phyloP scores from a whole-genome alignment of 2,888 invertebrate species.

The Latheticus oryzae region DNA sequence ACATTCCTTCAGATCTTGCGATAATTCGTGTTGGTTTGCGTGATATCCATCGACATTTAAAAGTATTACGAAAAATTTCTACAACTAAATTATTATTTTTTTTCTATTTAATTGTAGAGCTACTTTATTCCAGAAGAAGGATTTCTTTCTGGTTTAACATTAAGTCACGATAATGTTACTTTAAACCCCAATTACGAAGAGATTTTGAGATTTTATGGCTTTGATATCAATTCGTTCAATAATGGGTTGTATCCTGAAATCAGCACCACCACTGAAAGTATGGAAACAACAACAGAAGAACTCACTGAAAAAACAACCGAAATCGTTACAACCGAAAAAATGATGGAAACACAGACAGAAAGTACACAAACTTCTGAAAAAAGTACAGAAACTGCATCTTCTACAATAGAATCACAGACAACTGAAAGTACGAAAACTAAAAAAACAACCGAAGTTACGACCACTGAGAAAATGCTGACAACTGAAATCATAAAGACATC shows the following conservation, averaged over 20 bases:
- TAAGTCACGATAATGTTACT: slow-evolving; percentile 82
- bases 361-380: slow-evolving; percentile 16
- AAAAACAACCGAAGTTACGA: slow-evolving; percentile 38
- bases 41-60: slow-evolving; percentile 83
- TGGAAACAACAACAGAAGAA: slow-evolving; percentile 24
- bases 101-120: slow-evolving; percentile 70
- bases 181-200: slow-evolving; percentile 80
- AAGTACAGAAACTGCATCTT: slow-evolving; percentile 42
- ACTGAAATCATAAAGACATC: no score
- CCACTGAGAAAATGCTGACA: slow-evolving; percentile 45
- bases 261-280: slow-evolving; percentile 17
- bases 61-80: slow-evolving; percentile 67
- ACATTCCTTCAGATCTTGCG: slow-evolving; percentile 79
- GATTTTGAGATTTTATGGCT: slow-evolving; percentile 82
- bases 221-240: slow-evolving; percentile 73
- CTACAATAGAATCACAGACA: slow-evolving; percentile 18
- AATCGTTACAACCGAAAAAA: slow-evolving; percentile 8
- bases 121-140: slow-evolving; percentile 87
- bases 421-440: not conserved
- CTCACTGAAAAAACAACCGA: slow-evolving; percentile 18
- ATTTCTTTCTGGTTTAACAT: slow-evolving; percentile 82
- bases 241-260: slow-evolving; percentile 58
- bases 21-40: slow-evolving; percentile 82
- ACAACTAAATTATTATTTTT: slow-evolving; percentile 5
- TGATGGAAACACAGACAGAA: slow-evolving; percentile 26